These are phyloP conservation scores for Cydia splendana DNA, from an alignment of 1,140 invertebrate genomes.

Conservation along the genomic window DNA sequence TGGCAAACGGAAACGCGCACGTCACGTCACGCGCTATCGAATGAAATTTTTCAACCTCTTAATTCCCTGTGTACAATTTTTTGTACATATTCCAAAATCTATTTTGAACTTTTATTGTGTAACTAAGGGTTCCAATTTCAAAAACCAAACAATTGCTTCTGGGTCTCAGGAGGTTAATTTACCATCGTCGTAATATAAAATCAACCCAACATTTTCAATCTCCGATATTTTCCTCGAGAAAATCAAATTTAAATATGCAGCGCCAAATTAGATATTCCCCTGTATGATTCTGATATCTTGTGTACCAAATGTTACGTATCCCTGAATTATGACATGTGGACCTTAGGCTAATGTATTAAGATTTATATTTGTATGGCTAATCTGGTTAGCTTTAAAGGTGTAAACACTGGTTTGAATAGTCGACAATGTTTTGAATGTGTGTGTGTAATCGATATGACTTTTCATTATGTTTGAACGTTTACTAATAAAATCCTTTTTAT, in stretches of 20 bases:
- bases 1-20: no score
- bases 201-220: neutral
- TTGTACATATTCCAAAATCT: no score
- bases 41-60: no score
- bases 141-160: no score
- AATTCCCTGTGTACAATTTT: no score
- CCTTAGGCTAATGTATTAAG: neutral
- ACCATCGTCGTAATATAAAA: no score
- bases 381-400: neutral
- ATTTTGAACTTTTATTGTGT: no score
- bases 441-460: neutral
- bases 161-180: no score
- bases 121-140: no score
- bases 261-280: constrained; percentile 7
- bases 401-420: neutral
- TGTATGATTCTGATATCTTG: neutral
- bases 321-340: neutral
- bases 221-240: neutral
- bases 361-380: neutral
- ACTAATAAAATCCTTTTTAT: neutral
- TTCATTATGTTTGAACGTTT: neutral
- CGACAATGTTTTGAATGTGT: no score
- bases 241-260: neutral
- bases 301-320: neutral
- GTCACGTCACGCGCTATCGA: no score